A percentile compares a stretch with the other conserved stretches of the same genome.
phyloP scores from a whole-genome alignment of 2,113 vertebrate genomes.

The Hippocampus guttulatus region DNA sequence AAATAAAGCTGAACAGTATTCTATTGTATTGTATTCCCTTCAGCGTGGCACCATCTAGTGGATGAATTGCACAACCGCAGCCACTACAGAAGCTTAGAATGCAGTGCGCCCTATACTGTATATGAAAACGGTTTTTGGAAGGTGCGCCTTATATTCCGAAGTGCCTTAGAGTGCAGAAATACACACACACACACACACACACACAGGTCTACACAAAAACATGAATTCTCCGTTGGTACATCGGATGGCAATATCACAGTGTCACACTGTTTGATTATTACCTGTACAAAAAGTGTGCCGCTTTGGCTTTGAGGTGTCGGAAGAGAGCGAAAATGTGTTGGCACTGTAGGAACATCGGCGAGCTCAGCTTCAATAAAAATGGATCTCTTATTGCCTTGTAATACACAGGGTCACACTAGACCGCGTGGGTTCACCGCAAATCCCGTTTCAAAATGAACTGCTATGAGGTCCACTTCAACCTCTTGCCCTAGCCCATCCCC shows the following conservation, averaged over 20 bases:
- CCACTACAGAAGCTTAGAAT: too few relatives aligned
- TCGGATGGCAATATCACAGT: constrained; percentile 34
- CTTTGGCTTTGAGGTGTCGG: constrained; percentile 16
- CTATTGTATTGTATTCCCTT: too few relatives aligned
- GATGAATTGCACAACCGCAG: too few relatives aligned
- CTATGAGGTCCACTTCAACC: constrained; percentile 53
- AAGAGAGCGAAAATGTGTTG: constrained; percentile 15
- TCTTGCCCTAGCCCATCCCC: constrained; percentile 29
- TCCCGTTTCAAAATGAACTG: constrained; percentile 64
- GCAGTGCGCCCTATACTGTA: too few relatives aligned
- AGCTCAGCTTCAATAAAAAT: constrained; percentile 49
- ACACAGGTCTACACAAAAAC: background rate
- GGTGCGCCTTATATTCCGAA: too few relatives aligned
- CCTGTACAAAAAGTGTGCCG: constrained; percentile 16
- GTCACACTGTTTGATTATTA: constrained; percentile 42
- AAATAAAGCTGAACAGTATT: too few relatives aligned
- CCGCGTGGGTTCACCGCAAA: constrained; percentile 41
- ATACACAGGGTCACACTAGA: constrained; percentile 48
- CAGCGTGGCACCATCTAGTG: too few relatives aligned
- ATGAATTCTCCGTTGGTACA: constrained; percentile 24
- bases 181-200: too few relatives aligned
- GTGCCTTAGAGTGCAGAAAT: too few relatives aligned
- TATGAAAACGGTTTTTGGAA: too few relatives aligned
- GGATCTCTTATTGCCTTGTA: constrained; percentile 54
- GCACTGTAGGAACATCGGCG: constrained; percentile 34